Base-by-base conservation (phyloP, 2,797 vertebrate genomes). In the Adelosebastes latens region DNA sequence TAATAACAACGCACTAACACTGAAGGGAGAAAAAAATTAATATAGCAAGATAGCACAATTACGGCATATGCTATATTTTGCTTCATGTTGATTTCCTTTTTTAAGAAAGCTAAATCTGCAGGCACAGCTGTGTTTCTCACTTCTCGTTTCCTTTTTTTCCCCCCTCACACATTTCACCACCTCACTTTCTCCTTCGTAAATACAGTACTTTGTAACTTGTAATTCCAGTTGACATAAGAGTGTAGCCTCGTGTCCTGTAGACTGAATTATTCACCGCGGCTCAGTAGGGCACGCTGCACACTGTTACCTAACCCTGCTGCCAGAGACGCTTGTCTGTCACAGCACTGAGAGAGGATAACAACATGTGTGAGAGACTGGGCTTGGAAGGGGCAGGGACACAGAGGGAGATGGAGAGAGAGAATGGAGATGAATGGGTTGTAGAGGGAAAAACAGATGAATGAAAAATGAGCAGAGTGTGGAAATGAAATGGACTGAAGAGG, bases 231-330 rank as follows among this genome's bases (percentile, higher is more conserved):
- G 85, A 91, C 87, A 81, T 75, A 58, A 72, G 72, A 89, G 80
- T 58, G 79, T 87, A 82, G 71, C 86, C 77, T 31, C 62, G 6
- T 87, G 88, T 83, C 72, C 85, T 63, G 71, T 14, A 77, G 82
- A 85, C 82, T 92, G 83, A 92, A 92, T 93, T 84, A 93, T 93
- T 93, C 86, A 91, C 80, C 9, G 4, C n/a, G 4, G 60, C 82
- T 77, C 87, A 66, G 85, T 42, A 55, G 85, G 86, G 62, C 73
- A 81, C 61, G 27, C 74, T 72, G 75, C 80, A 81, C 80, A 65
- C 60, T 75, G 87, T 93, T 89, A 89, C 83, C 87, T 80, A 87
- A 88, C 88, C 73, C 75, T 52, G 77, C 29, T 52, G 77, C 32
- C 72, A 82, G 81, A 83, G 68, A 76, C 79, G 29, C 86, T 49